A percentile compares a stretch with the other conserved stretches of the same genome.
These are phyloP conservation scores for Scaptomyza graminum DNA, from an alignment of 1,140 invertebrate genomes.

Conservation along the genomic window DNA sequence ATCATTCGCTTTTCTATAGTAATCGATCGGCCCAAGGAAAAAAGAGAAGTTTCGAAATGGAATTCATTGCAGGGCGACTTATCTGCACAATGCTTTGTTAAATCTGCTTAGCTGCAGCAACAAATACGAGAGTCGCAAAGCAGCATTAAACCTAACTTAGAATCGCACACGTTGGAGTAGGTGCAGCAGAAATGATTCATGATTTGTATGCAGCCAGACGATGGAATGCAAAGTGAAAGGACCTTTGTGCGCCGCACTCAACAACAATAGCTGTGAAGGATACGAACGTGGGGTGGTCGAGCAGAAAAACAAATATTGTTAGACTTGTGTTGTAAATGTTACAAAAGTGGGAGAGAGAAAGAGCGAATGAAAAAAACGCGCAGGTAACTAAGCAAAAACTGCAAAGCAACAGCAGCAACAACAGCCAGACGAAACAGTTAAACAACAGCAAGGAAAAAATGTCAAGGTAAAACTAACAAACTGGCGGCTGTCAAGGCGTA, in stretches of 20 bases:
- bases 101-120: conserved; percentile 55
- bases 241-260: conserved; percentile 21
- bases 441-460: conserved; percentile 61
- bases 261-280: conserved; percentile 26
- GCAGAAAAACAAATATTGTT: conserved; percentile 77
- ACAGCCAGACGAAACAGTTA: conserved; percentile 26
- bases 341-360: background rate
- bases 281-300: conserved; percentile 23
- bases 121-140: conserved; percentile 57
- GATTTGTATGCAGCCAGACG: conserved; percentile 62
- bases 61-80: conserved; percentile 52
- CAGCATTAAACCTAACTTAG: conserved; percentile 68
- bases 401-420: conserved; percentile 39
- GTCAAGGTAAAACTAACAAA: conserved; percentile 79
- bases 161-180: conserved; percentile 48
- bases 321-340: conserved; percentile 57
- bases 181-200: conserved; percentile 75
- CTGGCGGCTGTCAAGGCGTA: conserved; percentile 52
- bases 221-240: conserved; percentile 65
- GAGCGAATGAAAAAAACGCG: conserved; percentile 37
- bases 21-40: conserved; percentile 28
- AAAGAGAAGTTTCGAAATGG: conserved; percentile 20
- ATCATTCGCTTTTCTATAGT: conserved; percentile 43
- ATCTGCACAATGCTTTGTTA: conserved; percentile 59
- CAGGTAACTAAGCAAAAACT: conserved; percentile 63